These are phyloP conservation scores for Cotesia glomerata DNA, from an alignment of 1,140 invertebrate species.

Conservation along the genomic window DNA sequence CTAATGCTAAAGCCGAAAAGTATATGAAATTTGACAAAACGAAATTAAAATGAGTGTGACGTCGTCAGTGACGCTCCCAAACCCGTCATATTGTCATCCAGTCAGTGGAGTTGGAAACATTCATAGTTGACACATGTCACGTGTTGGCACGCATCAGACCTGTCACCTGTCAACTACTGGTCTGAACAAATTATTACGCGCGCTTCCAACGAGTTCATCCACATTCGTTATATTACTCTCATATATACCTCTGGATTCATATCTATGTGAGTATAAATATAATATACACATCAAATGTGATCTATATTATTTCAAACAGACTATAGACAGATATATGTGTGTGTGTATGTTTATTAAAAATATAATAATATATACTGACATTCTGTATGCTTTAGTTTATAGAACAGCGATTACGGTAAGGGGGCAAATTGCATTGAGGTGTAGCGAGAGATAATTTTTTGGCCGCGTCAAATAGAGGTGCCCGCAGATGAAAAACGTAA, in stretches of 20 bases:
- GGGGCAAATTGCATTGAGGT: background rate
- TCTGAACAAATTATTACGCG: constrained; percentile 34
- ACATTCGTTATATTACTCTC: background rate
- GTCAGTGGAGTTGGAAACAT: constrained; percentile 25
- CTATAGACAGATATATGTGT: background rate
- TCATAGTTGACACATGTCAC: constrained; percentile 34
- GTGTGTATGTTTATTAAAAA: constrained; percentile 48
- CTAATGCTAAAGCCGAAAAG: too few relatives aligned
- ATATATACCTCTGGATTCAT: background rate
- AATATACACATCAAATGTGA: too few relatives aligned
- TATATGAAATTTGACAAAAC: background rate
- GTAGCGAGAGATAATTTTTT: constrained; percentile 15
- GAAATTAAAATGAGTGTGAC: background rate
- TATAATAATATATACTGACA: too few relatives aligned
- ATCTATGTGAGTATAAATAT: background rate
- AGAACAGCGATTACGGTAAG: constrained; percentile 43
- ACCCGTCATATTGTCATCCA: background rate
- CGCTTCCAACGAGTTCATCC: constrained; percentile 5
- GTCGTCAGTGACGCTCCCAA: background rate
- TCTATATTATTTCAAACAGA: background rate
- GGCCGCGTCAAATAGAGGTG: constrained; percentile 1
- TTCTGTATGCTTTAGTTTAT: too few relatives aligned
- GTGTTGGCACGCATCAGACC: constrained; percentile 29
- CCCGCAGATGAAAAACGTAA: constrained; percentile 17
- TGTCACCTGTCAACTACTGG: constrained; percentile 28